Percentiles rank a stretch among this genome's conserved stretches.
Evolutionary conservation across 2,888 invertebrate species (phyloP).

Genomic region (Noctua janthina): DNA sequence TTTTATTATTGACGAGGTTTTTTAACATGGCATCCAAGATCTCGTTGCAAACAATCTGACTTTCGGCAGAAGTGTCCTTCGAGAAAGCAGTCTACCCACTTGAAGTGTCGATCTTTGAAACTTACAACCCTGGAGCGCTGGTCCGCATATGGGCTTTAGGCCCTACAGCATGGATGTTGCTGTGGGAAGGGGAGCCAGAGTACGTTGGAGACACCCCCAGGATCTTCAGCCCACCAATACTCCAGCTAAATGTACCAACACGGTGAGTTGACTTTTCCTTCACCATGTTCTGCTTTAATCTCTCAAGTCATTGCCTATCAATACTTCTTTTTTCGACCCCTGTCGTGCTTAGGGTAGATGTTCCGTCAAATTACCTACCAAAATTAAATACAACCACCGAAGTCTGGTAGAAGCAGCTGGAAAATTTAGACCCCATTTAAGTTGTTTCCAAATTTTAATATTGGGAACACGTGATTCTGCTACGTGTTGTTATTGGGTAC

Average conservation of each 20-base stretch:
- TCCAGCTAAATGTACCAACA: slow-evolving; percentile 86
- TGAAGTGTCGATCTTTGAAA: slow-evolving; percentile 94
- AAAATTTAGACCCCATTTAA: not conserved
- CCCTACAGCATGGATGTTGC: slow-evolving; percentile 91
- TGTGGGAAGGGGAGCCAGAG: slow-evolving; percentile 94
- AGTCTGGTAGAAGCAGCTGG: not conserved
- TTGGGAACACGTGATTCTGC: slow-evolving; percentile 4
- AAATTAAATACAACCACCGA: not conserved
- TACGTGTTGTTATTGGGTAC: not conserved
- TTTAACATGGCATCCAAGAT: slow-evolving; percentile 24
- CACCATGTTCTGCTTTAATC: not conserved
- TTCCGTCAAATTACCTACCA: not conserved
- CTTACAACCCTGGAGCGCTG: slow-evolving; percentile 96
- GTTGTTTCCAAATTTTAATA: not conserved
- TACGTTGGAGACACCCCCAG: slow-evolving; percentile 91
- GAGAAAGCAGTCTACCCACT: slow-evolving; percentile 92
- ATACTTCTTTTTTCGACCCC: not conserved
- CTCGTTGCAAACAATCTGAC: slow-evolving; percentile 72
- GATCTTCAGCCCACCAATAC: slow-evolving; percentile 94
- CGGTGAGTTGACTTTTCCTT: slow-evolving; percentile 72
- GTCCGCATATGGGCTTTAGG: slow-evolving; percentile 94
- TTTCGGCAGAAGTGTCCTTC: slow-evolving; percentile 91
- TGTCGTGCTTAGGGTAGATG: not conserved
- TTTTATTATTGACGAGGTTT: not conserved
- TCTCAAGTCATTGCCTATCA: not conserved